Evolutionary conservation across 2,113 vertebrate species (phyloP), one percentile per base, ranked within the genome.

Genomic region (Mirza zaza): DNA sequence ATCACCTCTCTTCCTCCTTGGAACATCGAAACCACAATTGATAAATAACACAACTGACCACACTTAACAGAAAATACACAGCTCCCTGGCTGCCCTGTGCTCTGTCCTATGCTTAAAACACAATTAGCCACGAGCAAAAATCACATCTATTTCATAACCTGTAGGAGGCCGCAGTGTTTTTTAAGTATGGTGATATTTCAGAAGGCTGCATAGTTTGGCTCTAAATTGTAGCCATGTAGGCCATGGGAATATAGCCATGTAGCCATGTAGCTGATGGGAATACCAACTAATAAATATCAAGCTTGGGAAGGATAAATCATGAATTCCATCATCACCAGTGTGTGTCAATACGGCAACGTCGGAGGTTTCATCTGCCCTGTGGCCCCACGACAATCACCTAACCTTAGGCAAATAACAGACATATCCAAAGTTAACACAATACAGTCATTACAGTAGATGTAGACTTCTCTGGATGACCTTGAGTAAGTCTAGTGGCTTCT

Each of bases 101-200:
- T 79, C 25, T 91, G 27, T 50, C 63, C 87, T 75, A 48, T 3
- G 3, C 39, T 80, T 63, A 70, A 94, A 95, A 90, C 45, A 95
- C 92, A 97, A 96, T 97, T 77, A 97, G 97, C 97, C 87, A 94
- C 97, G 97, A 63, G 90, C 95, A 97, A 73, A 96, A 73, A 96
- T 94, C 87, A 93, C 85, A 70, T 92, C 61, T 63, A 29, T 68
- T 88, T 87, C 12, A 32, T 32, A 94, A 89, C 55, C 11, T 42
- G 10, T 2, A 45, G 34, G 27, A 83, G 50, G 50, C 4, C 63
- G 55, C 18, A 36, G 2, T 10, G 13, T 77, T 81, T 77, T 81
- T 92, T 90, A 61, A 81, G 39, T 65, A 29, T 8, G 61, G 32
- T 21, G 2, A 32, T 6, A 45, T 12, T 61, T 91, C 57, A 79